phyloP scores from a whole-genome alignment of 2,888 invertebrate species.

The Electrophaes corylata region DNA sequence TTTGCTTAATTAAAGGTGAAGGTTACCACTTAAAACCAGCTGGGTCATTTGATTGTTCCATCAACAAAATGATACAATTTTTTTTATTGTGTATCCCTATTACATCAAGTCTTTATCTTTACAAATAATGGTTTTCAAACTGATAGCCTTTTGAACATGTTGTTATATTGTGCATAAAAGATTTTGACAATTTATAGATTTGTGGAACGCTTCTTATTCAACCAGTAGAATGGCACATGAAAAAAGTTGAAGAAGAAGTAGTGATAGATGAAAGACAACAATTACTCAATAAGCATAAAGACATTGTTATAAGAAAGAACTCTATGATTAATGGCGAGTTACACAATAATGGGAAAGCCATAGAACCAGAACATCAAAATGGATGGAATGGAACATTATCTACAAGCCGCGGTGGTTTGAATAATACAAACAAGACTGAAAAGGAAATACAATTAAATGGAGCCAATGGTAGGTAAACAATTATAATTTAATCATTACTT shows the following conservation, averaged over 20 bases:
- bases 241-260: constrained; percentile 68
- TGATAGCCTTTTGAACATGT: too few relatives aligned
- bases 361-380: constrained; percentile 43
- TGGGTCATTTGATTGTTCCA: too few relatives aligned
- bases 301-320: constrained; percentile 58
- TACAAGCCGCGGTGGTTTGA: constrained; percentile 56
- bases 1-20: too few relatives aligned
- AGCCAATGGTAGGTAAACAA: constrained; percentile 50
- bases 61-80: too few relatives aligned
- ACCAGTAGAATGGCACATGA: constrained; percentile 84
- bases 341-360: constrained; percentile 44
- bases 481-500: background rate
- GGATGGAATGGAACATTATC: constrained; percentile 45
- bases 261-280: constrained; percentile 66
- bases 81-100: too few relatives aligned
- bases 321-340: constrained; percentile 51
- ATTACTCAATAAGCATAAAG: constrained; percentile 61
- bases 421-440: constrained; percentile 44
- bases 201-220: constrained; percentile 83
- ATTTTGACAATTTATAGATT: constrained; percentile 63
- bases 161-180: background rate
- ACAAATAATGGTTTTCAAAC: too few relatives aligned
- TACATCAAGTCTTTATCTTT: too few relatives aligned
- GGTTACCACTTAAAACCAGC: too few relatives aligned
- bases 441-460: constrained; percentile 40